These are phyloP conservation scores for Deilephila porcellus DNA, from an alignment of 2,888 invertebrate species.

Conservation along the genomic window DNA sequence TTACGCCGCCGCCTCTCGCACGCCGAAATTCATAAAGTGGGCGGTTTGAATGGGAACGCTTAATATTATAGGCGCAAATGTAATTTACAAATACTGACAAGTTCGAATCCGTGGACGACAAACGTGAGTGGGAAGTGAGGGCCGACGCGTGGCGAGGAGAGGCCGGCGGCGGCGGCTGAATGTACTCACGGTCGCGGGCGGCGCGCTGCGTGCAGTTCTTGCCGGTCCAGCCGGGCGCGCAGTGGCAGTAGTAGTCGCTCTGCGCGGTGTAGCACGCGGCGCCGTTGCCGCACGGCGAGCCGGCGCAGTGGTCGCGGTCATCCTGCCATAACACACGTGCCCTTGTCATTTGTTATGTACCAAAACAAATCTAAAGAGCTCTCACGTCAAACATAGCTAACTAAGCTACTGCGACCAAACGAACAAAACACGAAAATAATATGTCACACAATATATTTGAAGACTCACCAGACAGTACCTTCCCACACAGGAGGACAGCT, in stretches of 20 bases:
- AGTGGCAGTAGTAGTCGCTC: constrained; percentile 95
- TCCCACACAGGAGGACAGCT: constrained; percentile 77
- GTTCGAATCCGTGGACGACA: neutral
- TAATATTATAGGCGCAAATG: no score
- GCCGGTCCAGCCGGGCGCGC: constrained; percentile 94
- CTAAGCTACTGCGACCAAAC: neutral
- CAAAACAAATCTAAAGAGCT: no score
- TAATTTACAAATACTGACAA: neutral
- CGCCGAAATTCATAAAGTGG: neutral
- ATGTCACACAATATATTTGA: neutral
- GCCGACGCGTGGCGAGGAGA: neutral
- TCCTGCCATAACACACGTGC: constrained; percentile 80
- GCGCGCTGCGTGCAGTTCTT: constrained; percentile 91
- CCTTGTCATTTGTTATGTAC: no score
- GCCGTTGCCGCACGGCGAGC: constrained; percentile 94
- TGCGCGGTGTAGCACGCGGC: constrained; percentile 95
- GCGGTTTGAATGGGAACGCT: neutral
- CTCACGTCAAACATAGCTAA: constrained; percentile 1
- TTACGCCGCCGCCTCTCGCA: constrained; percentile 9
- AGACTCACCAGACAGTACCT: constrained; percentile 76
- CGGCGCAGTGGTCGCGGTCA: constrained; percentile 95
- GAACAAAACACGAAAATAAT: neutral
- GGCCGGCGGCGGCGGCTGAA: constrained; percentile 45
- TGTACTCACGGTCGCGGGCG: constrained; percentile 68
- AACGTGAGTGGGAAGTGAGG: no score